Base-by-base conservation (phyloP, 2,888 invertebrate genomes). In the Drosophila aldrichi region DNA sequence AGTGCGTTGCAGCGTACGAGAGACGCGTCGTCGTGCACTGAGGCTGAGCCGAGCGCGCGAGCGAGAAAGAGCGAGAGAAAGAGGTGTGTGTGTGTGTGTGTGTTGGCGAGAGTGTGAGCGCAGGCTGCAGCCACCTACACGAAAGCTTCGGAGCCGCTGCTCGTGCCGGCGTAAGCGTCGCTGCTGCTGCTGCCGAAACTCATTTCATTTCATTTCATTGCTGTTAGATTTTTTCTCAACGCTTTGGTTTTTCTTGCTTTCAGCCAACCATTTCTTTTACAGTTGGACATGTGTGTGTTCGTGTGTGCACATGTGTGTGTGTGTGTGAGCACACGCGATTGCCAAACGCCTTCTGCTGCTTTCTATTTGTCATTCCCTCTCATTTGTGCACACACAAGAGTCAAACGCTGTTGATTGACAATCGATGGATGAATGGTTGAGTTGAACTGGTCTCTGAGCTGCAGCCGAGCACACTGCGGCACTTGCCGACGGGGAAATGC, bases 381-480 rank as follows among this genome's bases (percentile, higher is more conserved):
- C 88, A 78, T 77, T 90, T 89, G 74, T 81, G 71, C 89, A 79
- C 83, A 79, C 83, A 88, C 51, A 67, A 34, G 82, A 76, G 74
- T 78, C 77, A 76, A 86, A 66, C 77, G 77, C 77, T 80, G 48
- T 18, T 49, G 88, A 90, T 90, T 90, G 90, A 90, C 90, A 90
- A 90, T 90, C 90, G 89, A 90, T 90, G 80, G 70, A 71, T 77
- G 79, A 66, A 74, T 63, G 55, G 55, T 22, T 61, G 69, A 25
- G 10, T 12, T 40, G 43, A 25, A n/a, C 34, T 64, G 64, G 14
- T 18, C 41, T 18, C 14, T 52, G 61, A 29, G 18, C 18, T 44
- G 49, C 36, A 44, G 20, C 48, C 44, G 40, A 18, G 8, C 16
- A n/a, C n/a, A 0, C 8, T 2, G n/a, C 16, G 40, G n/a, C n/a